A percentile compares a stretch with the other conserved stretches of the same genome.
These are phyloP conservation scores for Peromyscus attwateri DNA, from an alignment of 2,797 vertebrate species.

Conservation along the genomic window DNA sequence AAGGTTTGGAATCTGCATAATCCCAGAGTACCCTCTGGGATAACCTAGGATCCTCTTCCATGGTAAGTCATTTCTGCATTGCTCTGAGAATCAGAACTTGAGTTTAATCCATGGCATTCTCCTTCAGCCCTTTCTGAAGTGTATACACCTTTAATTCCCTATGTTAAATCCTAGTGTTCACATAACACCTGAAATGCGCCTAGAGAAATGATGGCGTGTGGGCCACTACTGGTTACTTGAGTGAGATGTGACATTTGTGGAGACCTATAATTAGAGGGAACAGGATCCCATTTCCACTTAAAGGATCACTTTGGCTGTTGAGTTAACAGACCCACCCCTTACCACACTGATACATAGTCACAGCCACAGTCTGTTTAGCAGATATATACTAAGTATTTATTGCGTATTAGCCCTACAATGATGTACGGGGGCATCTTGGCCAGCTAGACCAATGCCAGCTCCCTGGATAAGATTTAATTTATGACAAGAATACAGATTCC, in stretches of 20 bases:
- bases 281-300: neutral
- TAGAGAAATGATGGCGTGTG: no score
- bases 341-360: neutral
- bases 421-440: no score
- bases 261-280: neutral
- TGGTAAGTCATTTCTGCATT: no score
- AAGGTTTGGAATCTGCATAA: no score
- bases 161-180: no score
- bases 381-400: neutral
- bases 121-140: no score
- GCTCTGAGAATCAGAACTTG: no score
- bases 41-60: no score
- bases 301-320: neutral
- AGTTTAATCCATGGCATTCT: no score
- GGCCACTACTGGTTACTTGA: neutral
- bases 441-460: neutral
- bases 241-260: neutral
- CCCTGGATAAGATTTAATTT: neutral
- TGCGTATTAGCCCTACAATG: neutral
- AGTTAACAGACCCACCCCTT: neutral
- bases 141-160: no score
- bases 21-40: no score
- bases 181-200: no score
- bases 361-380: neutral
- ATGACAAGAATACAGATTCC: neutral